Base-by-base conservation (phyloP, 2,888 invertebrate species). In the Thumatha senex region DNA sequence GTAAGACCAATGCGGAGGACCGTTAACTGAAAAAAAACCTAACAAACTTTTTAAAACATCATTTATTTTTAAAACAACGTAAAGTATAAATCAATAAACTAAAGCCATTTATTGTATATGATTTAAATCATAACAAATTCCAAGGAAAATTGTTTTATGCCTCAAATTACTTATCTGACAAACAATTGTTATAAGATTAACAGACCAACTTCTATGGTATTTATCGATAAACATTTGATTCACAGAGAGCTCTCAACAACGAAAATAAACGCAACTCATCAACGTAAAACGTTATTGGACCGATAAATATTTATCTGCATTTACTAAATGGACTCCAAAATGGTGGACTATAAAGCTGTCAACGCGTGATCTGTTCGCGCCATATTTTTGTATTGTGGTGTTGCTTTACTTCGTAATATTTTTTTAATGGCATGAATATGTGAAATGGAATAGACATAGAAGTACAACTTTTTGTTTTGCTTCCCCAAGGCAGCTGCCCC, bases 261-360 rank as follows among this genome's bases (percentile, higher is more conserved):
- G 57, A 82, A 84, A 85, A 86, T 86, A 86, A 84, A 80, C 80
- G 51, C 46, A 51, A 74, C 74, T 77, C 75, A 78, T 78, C 76
- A 72, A 60, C 70, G 72, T 77, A 76, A 70, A 63, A 63, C 62
- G 76, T 78, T 82, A 85, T 80, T 82, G 70, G 65, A 54, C 46
- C 70, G 76, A 83, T 89, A 89, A 89, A 89, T 87, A 84, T 89
- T 89, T 89, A 88, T 86, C 86, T 82, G 77, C 84, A 76, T 89
- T 88, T 87, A 89, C 85, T 76, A 86, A 90, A 90, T 89, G 89
- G 82, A 87, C 82, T 85, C 67, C 77, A 84, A 87, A 77, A 86
- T 82, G 82, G 82, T 71, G 60, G 70, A 60, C 64, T 72, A 79
- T 90, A 88, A 86, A 89, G 71, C 86, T 86, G 84, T 90, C 89